Conservation (phyloP, 2,888 invertebrate species). For the Tolmerus cingulatus region DNA sequence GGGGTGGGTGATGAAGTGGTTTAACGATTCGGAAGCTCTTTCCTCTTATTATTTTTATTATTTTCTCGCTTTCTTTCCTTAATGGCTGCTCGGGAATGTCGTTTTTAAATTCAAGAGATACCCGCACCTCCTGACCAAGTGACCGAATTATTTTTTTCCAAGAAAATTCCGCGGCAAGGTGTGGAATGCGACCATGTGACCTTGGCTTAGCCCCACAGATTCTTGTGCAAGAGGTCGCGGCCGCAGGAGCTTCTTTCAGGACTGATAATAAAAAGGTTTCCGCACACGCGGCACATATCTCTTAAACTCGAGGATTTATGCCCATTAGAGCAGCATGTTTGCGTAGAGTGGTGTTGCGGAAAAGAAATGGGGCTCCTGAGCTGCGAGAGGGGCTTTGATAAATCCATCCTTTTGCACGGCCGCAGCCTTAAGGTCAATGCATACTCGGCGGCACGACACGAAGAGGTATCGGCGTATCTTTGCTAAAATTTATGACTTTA, state of each 20-base stretch:
- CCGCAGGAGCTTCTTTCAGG: neutral
- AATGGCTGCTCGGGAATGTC: neutral
- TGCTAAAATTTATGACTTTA: neutral
- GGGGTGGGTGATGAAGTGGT: neutral
- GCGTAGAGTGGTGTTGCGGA: neutral
- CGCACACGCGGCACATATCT: neutral
- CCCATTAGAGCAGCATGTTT: neutral
- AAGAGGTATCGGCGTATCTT: neutral
- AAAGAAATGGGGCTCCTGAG: neutral
- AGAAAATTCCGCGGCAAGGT: neutral
- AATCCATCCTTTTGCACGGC: neutral
- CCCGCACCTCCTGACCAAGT: neutral
- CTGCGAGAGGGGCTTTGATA: neutral
- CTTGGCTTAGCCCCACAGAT: neutral
- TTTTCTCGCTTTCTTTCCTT: neutral
- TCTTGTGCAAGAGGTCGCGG: neutral
- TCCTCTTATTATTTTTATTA: neutral
- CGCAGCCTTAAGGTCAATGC: neutral
- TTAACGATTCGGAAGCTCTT: neutral
- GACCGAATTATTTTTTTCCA: neutral
- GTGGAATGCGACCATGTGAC: neutral
- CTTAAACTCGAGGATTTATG: neutral
- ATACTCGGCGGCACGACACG: neutral
- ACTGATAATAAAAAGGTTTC: neutral
- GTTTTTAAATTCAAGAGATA: neutral